Base-by-base conservation (phyloP, 2,888 invertebrate species). In the Platynereis dumerilii region DNA sequence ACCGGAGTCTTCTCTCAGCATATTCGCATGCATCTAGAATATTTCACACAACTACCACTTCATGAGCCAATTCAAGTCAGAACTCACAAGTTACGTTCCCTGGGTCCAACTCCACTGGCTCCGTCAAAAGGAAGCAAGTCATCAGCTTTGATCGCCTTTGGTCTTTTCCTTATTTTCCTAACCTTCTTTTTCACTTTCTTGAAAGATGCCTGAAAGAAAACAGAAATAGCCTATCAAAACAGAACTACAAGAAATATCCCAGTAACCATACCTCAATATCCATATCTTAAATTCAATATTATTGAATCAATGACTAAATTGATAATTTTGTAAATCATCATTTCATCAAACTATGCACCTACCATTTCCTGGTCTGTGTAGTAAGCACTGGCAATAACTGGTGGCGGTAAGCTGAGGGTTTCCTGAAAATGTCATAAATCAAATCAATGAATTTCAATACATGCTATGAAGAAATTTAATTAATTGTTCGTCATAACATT, bases 301-400 rank as follows among this genome's bases (percentile, higher is more conserved):
- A 48, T 3, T 48, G n/a, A 20, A 48, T 48, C n/a, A 48, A 48
- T 20, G 22, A 20, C 17, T 42, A 12, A 42, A 10, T 12, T 12
- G 17, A 22, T 3, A 48, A 20, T 48, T 48, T 20, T 48, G n/a
- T 5, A 20, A n/a, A 20, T 42, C 34, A 12, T 7, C 34, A 7
- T 34, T 34, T 34, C 34, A 34, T 5, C 34, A 34, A 7, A 12
- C 5, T 34, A 12, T 7, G 29, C 7, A 26, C 56, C 7, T 70
- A 86, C 85, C 80, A 96, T 86, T 86, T 97, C 97, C 69, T 91
- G 90, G 72, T 90, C 89, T 65, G 92, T 92, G 80, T 91, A 91
- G 85, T 94, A 98, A 84, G 99, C 97, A 12, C 91, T 89, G 1
- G 96, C 96, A 22, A 93, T 73, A 73, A 87, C 88, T 39, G 90